Conservation (phyloP, 2,113 vertebrate genomes). For the Callaeas wilsoni region DNA sequence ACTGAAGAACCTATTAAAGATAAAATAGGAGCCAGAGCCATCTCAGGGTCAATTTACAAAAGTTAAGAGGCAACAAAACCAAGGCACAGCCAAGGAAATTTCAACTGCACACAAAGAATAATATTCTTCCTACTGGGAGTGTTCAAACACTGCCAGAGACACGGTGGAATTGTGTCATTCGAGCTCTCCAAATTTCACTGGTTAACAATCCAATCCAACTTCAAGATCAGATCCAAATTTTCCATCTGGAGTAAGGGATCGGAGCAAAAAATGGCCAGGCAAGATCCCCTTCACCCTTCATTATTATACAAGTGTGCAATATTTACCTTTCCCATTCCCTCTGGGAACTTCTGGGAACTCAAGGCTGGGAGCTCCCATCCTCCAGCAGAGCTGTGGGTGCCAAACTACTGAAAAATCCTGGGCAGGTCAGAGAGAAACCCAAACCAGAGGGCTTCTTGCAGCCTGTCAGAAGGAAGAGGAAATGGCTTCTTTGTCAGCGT, state of each 20-base stretch:
- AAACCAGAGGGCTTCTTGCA: neutral
- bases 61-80: neutral
- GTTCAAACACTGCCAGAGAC: neutral
- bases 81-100: neutral
- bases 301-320: neutral
- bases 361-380: neutral
- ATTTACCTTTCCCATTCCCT: neutral
- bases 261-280: neutral
- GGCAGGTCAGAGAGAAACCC: neutral
- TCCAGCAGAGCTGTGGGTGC: neutral
- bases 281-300: neutral
- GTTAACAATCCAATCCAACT: neutral
- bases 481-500: neutral
- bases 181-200: neutral
- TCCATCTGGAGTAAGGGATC: neutral
- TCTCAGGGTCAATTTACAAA: neutral
- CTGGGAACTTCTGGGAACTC: neutral
- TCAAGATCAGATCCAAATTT: neutral
- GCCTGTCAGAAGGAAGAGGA: neutral
- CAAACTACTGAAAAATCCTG: neutral
- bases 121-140: neutral
- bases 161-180: neutral
- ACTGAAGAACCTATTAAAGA: neutral
- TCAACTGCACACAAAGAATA: neutral
- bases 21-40: neutral